phyloP scores from a whole-genome alignment of 1,140 invertebrate genomes.

The Lasaia peninsularis region DNA sequence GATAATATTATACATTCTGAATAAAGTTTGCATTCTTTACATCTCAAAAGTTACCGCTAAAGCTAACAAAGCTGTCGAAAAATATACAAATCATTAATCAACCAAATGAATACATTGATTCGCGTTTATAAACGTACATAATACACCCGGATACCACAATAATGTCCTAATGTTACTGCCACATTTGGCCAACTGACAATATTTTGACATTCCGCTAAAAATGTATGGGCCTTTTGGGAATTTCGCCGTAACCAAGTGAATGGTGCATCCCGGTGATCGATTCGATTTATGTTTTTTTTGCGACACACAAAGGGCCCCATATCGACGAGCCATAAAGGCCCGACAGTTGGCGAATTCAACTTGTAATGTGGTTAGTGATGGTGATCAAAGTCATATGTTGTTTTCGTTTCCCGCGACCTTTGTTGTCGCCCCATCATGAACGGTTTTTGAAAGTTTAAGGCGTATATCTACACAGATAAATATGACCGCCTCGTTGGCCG shows the following conservation, averaged over 20 bases:
- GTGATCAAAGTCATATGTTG: slow-evolving; percentile 72
- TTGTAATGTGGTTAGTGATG: slow-evolving; percentile 71
- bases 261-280: slow-evolving; percentile 61
- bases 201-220: slow-evolving; percentile 70
- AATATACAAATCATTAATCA: slow-evolving; percentile 22
- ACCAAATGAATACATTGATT: slow-evolving; percentile 22
- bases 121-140: slow-evolving; percentile 39
- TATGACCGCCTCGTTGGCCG: no score
- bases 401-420: slow-evolving; percentile 38
- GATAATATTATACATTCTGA: no score
- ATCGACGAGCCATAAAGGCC: slow-evolving; percentile 65
- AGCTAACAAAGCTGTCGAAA: slow-evolving; percentile 9
- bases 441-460: no score
- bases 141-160: slow-evolving; percentile 49
- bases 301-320: slow-evolving; percentile 57
- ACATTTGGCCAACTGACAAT: slow-evolving; percentile 71
- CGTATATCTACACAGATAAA: no score
- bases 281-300: slow-evolving; percentile 70
- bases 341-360: slow-evolving; percentile 53
- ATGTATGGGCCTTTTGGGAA: slow-evolving; percentile 65
- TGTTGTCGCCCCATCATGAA: slow-evolving; percentile 14
- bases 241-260: slow-evolving; percentile 45
- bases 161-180: slow-evolving; percentile 61
- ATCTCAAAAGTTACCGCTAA: not conserved
- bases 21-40: not conserved